phyloP scores from a whole-genome alignment of 92 coral and sea anemone species.

The Phenganax marumi region DNA sequence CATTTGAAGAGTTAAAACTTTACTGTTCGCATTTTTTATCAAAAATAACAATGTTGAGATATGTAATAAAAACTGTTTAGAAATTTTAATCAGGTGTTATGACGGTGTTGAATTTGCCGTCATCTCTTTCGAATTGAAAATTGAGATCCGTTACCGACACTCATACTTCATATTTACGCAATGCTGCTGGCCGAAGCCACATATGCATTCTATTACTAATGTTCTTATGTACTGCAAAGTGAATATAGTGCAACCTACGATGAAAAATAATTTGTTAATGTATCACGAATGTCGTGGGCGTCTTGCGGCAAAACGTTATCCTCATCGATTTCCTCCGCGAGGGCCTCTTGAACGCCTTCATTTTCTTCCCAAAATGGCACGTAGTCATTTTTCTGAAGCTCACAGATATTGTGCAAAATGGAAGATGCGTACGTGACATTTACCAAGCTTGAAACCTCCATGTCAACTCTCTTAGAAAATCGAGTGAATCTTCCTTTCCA shows the following conservation, averaged over 20 bases:
- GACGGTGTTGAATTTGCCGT: no score
- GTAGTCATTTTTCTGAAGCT: constrained; percentile 35
- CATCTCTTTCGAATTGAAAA: no score
- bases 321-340: not conserved
- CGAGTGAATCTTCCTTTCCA: constrained; percentile 53
- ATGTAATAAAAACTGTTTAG: no score
- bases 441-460: constrained; percentile 35
- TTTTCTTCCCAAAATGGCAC: constrained; percentile 39
- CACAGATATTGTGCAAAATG: constrained; percentile 40
- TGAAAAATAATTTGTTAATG: constrained; percentile 45
- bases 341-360: not conserved
- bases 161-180: no score
- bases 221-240: not conserved
- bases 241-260: constrained; percentile 7
- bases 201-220: not conserved
- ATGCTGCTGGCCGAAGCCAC: not conserved
- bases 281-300: constrained; percentile 29
- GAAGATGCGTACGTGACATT: constrained; percentile 18
- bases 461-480: constrained; percentile 47
- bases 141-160: no score
- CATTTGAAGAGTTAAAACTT: no score
- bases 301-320: not conserved
- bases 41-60: no score
- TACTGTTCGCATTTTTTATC: no score
- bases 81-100: no score